Conservation (phyloP, 2,797 vertebrate genomes). For the Buphagus erythrorhynchus region DNA sequence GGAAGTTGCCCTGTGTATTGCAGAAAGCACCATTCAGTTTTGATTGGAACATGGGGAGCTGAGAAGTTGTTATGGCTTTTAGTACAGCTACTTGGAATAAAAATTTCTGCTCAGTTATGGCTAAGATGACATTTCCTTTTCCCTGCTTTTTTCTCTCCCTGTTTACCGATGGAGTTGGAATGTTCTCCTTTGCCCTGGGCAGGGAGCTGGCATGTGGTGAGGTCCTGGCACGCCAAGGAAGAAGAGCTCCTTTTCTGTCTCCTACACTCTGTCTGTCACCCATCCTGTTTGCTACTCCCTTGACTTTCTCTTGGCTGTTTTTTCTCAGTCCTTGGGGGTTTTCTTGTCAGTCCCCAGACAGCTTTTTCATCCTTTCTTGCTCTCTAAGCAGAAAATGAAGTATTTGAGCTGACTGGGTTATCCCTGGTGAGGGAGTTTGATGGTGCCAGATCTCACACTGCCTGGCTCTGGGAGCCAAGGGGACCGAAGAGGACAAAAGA, state of each 20-base stretch:
- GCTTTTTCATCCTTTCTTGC: not conserved
- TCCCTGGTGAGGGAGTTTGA: not conserved
- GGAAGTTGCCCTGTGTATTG: slow-evolving; percentile 27
- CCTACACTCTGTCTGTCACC: not conserved
- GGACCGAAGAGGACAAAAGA: not conserved
- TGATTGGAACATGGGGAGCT: slow-evolving; percentile 51
- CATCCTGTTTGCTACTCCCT: not conserved
- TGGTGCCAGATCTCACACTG: not conserved
- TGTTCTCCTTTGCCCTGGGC: not conserved
- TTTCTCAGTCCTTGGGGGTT: not conserved
- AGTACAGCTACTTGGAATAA: slow-evolving; percentile 36
- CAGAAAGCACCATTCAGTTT: slow-evolving; percentile 39
- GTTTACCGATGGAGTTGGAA: not conserved
- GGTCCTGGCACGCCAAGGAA: not conserved
- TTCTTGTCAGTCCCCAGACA: not conserved
- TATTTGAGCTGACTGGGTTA: not conserved
- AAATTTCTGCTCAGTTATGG: slow-evolving; percentile 4
- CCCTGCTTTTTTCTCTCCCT: not conserved
- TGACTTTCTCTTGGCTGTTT: not conserved
- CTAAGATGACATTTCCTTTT: slow-evolving; percentile 19
- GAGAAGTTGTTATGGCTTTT: slow-evolving; percentile 31
- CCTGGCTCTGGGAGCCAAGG: not conserved
- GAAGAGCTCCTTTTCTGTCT: not conserved
- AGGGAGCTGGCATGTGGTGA: not conserved
- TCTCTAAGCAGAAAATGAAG: not conserved